Evolutionary conservation across 1,140 invertebrate species (phyloP), one percentile per base, ranked within the genome.

Genomic region (Pomacea maculata): DNA sequence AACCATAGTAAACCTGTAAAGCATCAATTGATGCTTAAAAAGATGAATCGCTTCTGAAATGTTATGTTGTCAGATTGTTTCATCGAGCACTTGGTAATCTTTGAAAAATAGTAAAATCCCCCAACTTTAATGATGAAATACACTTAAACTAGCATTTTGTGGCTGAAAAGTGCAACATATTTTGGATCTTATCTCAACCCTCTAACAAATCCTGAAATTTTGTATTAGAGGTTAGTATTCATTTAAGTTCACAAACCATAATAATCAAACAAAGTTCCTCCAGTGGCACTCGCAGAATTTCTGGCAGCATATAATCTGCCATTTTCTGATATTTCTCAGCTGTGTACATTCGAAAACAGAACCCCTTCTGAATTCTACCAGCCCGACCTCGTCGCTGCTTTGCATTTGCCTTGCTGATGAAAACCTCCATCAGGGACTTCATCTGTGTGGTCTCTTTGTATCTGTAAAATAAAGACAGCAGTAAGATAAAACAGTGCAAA

Each of bases 361-460:
- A 93, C 11, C 96, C 96, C 7, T 94, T 92, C 84, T 93, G 92
- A 45, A 95, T 94, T 75, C 97, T 93, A 0, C 97, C 98, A 73
- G 97, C 97, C 84, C 98, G 93, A 0, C 98, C 98, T 29, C 96
- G 94, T 79, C 98, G 92, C 91, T 99, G 98, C 89, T 96, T 95
- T 10, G 97, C 97, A 15, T 96, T 96, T 0, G 98, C 98, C 91
- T 98, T 96, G 72, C 96, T 98, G 4, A 95, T 95, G 94, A 96
- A 98, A 4, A 94, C 94, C 84, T 91, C 92, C 54, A 89, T 88
- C 57, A 92, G 84, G 1, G 87, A 80, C 80, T 86, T 90, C 84
- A 92, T 89, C 83, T 86, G 88, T 82, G 86, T 89, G 0, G 83
- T 82, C 80, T 91, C 90, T 34, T 89, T 89, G 79, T 90, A 89